A percentile compares a stretch with the other conserved stretches of the same genome.
Evolutionary conservation across 2,113 vertebrate species (phyloP).

Genomic region (Cyprinodon tularosa): DNA sequence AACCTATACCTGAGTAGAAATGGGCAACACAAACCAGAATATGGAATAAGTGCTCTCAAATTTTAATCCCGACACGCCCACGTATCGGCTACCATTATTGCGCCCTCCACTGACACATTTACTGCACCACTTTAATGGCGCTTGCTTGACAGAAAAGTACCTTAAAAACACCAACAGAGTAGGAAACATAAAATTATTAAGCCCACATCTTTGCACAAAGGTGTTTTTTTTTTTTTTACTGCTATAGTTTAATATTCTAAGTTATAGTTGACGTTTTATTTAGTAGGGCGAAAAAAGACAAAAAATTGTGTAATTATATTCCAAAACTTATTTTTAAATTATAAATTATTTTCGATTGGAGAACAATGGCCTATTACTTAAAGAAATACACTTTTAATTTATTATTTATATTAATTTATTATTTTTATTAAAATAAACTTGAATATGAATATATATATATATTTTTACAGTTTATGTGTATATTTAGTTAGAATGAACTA

Average conservation of each 20-base stretch:
- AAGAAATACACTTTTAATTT: too few species aligned
- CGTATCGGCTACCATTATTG: slow-evolving; percentile 10
- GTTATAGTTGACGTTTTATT: too few species aligned
- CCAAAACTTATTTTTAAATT: too few species aligned
- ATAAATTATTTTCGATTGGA: too few species aligned
- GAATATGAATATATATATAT: neutral
- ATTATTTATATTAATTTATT: too few species aligned
- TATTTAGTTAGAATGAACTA: neutral
- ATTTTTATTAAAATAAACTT: neutral
- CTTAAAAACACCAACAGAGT: neutral
- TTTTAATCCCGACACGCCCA: slow-evolving; percentile 60
- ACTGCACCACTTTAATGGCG: neutral
- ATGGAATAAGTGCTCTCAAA: slow-evolving; percentile 11
- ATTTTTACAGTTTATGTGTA: neutral
- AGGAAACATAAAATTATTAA: neutral
- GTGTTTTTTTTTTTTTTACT: neutral
- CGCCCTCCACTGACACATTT: slow-evolving; percentile 38
- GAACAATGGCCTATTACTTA: too few species aligned
- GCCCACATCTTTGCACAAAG: neutral
- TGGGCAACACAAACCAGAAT: slow-evolving; percentile 3
- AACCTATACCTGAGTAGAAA: neutral
- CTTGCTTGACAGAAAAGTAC: neutral
- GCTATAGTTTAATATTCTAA: neutral
- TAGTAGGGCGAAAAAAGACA: too few species aligned
- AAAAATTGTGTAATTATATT: too few species aligned